Conservation (phyloP, 2,888 invertebrate species). For the Priocnemis perturbator region DNA sequence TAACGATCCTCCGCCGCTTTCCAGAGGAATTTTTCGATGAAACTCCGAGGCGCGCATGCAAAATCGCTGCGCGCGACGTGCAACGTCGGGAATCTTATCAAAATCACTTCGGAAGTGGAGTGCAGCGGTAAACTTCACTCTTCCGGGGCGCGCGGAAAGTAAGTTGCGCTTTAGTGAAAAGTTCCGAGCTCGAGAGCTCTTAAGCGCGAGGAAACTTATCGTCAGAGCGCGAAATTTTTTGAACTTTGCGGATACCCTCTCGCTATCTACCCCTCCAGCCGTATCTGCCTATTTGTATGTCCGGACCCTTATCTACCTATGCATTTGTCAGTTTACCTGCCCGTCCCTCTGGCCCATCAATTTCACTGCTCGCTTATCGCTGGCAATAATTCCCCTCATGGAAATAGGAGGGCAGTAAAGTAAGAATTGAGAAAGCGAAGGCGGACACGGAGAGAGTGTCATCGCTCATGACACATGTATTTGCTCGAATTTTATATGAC, state of each 20-base stretch:
- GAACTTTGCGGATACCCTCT: not conserved
- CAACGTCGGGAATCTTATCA: no score
- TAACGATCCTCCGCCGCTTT: no score
- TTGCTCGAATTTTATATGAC: no score
- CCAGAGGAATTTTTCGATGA: no score
- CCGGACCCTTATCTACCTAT: conserved; percentile 34
- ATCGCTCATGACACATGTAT: no score
- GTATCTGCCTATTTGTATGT: conserved; percentile 25
- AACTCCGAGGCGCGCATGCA: no score
- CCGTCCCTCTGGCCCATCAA: conserved; percentile 12
- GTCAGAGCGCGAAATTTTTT: conserved; percentile 36
- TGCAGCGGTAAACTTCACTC: conserved; percentile 1
- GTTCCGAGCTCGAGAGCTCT: conserved; percentile 41
- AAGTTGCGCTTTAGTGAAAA: conserved; percentile 54
- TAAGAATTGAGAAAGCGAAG: no score
- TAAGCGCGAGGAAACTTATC: conserved; percentile 48
- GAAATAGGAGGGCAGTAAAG: no score
- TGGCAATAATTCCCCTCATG: not conserved
- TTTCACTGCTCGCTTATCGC: conserved; percentile 2
- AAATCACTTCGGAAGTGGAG: no score
- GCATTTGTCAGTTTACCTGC: conserved; percentile 27
- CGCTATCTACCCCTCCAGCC: not conserved
- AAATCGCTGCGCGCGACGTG: no score
- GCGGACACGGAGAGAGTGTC: no score
- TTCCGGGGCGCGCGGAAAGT: conserved; percentile 49